Evolutionary conservation across 1,140 invertebrate species (phyloP).

Genomic region (Trichomalopsis sarcophagae): DNA sequence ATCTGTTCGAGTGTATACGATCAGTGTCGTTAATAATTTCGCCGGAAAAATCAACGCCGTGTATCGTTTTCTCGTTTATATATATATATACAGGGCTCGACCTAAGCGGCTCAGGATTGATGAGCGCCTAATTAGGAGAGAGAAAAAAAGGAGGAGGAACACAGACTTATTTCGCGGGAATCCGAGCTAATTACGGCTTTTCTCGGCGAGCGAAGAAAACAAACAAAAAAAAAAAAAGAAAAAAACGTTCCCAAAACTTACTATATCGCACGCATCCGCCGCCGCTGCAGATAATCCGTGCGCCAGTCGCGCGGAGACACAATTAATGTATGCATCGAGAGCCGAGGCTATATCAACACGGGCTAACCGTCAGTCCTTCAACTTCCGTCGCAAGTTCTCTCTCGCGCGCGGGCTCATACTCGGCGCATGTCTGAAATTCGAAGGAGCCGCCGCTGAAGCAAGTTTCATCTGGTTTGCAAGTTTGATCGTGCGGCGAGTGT

Average conservation of each 20-base stretch:
- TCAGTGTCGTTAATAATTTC: constrained; percentile 27
- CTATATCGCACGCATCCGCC: no score
- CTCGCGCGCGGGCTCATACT: neutral
- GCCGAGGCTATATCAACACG: neutral
- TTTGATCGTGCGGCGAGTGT: constrained; percentile 34
- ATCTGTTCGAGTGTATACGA: no score
- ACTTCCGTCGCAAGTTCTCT: constrained; percentile 32
- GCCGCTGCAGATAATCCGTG: neutral
- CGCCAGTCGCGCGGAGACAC: constrained; percentile 10
- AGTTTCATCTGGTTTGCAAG: constrained; percentile 44
- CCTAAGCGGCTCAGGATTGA: constrained; percentile 57
- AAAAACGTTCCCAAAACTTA: no score
- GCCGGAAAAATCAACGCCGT: neutral
- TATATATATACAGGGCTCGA: neutral
- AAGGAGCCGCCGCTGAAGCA: neutral
- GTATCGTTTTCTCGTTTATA: constrained; percentile 19
- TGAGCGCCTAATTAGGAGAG: constrained; percentile 66
- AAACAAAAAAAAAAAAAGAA: neutral
- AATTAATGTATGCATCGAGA: constrained; percentile 44
- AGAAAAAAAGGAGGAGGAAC: constrained; percentile 45
- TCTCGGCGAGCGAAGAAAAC: neutral
- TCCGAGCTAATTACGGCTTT: neutral
- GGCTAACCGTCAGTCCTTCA: constrained; percentile 22
- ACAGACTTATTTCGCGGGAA: neutral
- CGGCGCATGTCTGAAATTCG: neutral